Conservation (phyloP, 2,113 vertebrate species). For the Thalassoma bifasciatum region DNA sequence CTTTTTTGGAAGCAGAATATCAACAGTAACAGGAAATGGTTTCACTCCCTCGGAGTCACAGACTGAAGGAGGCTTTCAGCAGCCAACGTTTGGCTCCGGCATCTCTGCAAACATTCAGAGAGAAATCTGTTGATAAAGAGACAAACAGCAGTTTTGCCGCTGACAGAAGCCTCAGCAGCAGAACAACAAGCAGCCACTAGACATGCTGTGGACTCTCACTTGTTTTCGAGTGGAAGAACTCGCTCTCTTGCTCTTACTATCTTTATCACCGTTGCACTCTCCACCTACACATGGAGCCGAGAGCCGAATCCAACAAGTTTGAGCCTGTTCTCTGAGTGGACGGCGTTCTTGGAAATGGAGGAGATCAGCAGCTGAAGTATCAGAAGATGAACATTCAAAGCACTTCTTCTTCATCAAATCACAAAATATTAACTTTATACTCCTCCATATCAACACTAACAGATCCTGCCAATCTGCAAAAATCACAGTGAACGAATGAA, state of each 20-base stretch:
- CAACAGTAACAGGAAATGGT: neutral
- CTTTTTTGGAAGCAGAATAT: neutral
- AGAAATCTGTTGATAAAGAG: constrained; percentile 37
- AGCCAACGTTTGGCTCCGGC: neutral
- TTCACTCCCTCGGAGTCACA: neutral
- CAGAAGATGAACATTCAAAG: neutral
- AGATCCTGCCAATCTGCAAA: neutral
- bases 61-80: neutral
- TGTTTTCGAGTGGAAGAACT: constrained; percentile 62
- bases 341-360: constrained; percentile 29
- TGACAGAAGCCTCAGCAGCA: constrained; percentile 28
- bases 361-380: neutral
- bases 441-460: neutral
- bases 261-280: constrained; percentile 75
- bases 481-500: no score
- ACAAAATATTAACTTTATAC: no score
- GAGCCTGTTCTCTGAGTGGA: constrained; percentile 51
- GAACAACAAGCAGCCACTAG: constrained; percentile 62
- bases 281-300: constrained; percentile 71
- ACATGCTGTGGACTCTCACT: constrained; percentile 64
- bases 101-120: neutral
- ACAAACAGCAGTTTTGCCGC: constrained; percentile 26
- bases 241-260: constrained; percentile 71
- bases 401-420: neutral
- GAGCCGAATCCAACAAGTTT: constrained; percentile 63